Percentiles rank a stretch among this genome's conserved stretches.
Evolutionary conservation across 1,140 invertebrate species (phyloP).

Genomic region (Drosophila pachea): DNA sequence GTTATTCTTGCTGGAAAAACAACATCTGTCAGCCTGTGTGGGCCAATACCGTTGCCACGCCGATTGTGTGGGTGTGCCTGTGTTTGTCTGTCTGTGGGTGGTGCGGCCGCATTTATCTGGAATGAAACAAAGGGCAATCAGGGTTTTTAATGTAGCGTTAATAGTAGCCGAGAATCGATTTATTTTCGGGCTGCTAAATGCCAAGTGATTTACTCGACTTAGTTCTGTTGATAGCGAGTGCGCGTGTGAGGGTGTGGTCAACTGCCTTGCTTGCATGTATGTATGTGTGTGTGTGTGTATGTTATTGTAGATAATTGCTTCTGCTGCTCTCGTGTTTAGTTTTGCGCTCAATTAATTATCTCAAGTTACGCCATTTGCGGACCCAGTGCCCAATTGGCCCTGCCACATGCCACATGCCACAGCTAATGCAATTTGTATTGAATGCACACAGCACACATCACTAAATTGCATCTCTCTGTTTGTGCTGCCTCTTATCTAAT

Average conservation of each 20-base stretch:
- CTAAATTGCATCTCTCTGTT: constrained; percentile 14
- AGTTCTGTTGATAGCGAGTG: constrained; percentile 5
- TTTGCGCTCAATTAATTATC: constrained; percentile 76
- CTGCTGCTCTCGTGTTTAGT: constrained; percentile 69
- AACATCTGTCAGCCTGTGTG: constrained; percentile 52
- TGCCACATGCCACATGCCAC: constrained; percentile 20
- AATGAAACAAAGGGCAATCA: constrained; percentile 71
- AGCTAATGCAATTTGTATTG: constrained; percentile 61
- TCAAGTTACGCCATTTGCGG: constrained; percentile 68
- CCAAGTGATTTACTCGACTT: constrained; percentile 64
- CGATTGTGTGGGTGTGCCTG: constrained; percentile 27
- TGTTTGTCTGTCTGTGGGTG: constrained; percentile 25
- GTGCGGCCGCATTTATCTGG: constrained; percentile 55
- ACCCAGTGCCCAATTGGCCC: constrained; percentile 49
- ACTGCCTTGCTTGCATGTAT: constrained; percentile 7
- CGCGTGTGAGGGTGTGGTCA: constrained; percentile 13
- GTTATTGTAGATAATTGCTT: constrained; percentile 73
- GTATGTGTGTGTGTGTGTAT: constrained; percentile 26
- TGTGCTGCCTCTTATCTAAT: constrained; percentile 20
- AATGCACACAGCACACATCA: constrained; percentile 47
- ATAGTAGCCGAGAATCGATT: constrained; percentile 68
- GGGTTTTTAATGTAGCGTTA: constrained; percentile 73
- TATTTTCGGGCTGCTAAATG: constrained; percentile 69
- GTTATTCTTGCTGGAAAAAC: constrained; percentile 29
- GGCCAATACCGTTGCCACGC: constrained; percentile 17